Conservation (phyloP, 2,113 vertebrate species). For the Vanacampus margaritifer region DNA sequence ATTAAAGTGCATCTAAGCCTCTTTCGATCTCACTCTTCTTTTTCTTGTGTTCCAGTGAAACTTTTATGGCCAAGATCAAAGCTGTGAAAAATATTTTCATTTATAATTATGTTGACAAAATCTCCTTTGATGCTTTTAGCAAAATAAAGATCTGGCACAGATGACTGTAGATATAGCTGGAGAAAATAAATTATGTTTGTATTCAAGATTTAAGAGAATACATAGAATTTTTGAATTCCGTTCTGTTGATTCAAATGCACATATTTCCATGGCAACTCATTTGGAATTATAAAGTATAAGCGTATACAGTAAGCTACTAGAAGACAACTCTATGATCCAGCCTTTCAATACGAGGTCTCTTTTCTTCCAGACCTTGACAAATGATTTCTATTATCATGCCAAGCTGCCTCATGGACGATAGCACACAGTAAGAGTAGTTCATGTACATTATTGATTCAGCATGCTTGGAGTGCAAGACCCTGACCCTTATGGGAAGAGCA, state of each 20-base stretch:
- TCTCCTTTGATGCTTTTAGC: background rate
- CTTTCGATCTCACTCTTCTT: background rate
- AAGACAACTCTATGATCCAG: background rate
- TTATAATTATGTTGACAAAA: background rate
- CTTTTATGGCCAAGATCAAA: background rate
- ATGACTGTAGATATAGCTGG: background rate
- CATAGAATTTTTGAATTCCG: too few relatives aligned
- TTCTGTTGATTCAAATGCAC: too few relatives aligned
- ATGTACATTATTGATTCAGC: too few relatives aligned
- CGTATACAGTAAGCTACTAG: too few relatives aligned
- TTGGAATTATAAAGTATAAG: background rate
- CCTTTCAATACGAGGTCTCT: background rate
- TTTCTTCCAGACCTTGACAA: background rate
- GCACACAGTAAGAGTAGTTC: too few relatives aligned
- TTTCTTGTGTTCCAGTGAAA: background rate
- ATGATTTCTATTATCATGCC: too few relatives aligned
- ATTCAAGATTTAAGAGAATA: too few relatives aligned
- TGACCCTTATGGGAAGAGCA: too few relatives aligned
- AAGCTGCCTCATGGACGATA: too few relatives aligned
- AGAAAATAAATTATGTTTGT: background rate
- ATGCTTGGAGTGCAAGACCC: too few relatives aligned
- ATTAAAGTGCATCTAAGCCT: background rate
- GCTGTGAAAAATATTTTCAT: constrained; percentile 6
- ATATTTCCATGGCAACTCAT: background rate
- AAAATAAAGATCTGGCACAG: background rate